A percentile compares a stretch with the other conserved stretches of the same genome.
Evolutionary conservation across 2,113 vertebrate species (phyloP).

Genomic region (Sus scrofa): DNA sequence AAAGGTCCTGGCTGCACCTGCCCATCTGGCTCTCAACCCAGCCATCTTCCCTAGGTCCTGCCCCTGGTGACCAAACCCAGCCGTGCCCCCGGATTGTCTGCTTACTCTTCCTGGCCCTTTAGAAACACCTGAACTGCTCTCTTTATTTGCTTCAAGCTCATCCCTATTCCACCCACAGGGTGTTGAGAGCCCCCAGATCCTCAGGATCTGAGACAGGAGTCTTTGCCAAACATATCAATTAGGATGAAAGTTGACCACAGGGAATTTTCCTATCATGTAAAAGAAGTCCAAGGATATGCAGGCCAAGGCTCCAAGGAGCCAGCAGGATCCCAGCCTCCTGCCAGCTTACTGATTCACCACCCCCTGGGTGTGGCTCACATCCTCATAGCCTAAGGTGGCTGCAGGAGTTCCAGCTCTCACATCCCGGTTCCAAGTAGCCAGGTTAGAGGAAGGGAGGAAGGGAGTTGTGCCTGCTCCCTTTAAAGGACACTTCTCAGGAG

Average conservation of each 20-base stretch:
- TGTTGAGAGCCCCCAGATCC: background rate
- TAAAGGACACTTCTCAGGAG: background rate
- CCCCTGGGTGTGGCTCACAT: background rate
- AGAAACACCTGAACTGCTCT: no score
- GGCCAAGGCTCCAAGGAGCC: background rate
- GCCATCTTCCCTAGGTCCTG: background rate
- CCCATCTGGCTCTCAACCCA: no score
- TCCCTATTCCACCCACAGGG: background rate
- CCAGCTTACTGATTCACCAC: background rate
- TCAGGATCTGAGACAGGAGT: background rate
- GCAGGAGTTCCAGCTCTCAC: background rate
- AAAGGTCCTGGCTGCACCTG: background rate
- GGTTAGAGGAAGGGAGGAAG: background rate
- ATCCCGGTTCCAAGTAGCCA: background rate
- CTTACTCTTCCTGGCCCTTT: background rate
- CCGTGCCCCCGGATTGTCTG: no score
- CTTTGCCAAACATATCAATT: background rate
- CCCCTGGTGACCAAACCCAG: background rate
- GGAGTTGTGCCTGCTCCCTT: background rate
- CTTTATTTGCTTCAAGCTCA: background rate
- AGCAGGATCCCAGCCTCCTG: background rate
- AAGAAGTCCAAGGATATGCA: background rate
- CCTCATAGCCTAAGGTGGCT: background rate
- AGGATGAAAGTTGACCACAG: background rate
- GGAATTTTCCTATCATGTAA: background rate